Evolutionary conservation across 1,140 invertebrate species (phyloP).

Genomic region (Vanessa atalanta): DNA sequence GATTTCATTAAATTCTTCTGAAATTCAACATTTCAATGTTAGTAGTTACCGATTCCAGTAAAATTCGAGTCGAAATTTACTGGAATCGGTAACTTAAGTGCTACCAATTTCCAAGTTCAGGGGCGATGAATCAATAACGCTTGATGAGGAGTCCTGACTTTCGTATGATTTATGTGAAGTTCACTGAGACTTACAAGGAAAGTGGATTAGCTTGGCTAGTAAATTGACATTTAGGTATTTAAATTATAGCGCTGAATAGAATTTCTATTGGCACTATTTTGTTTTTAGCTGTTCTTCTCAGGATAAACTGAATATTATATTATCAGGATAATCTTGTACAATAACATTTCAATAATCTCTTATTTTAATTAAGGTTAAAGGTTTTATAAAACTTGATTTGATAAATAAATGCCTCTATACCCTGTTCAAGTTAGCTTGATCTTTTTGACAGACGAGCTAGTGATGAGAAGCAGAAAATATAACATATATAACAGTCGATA

Average conservation of each 20-base stretch:
- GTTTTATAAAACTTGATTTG: too few species aligned
- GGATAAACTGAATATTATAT: neutral
- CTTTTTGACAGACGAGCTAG: too few species aligned
- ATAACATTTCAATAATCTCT: neutral
- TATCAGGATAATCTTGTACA: too few species aligned
- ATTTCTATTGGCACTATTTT: neutral
- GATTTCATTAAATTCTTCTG: too few species aligned
- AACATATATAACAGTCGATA: too few species aligned
- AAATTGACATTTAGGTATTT: slow-evolving; percentile 8
- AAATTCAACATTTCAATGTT: too few species aligned
- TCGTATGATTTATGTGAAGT: slow-evolving; percentile 44
- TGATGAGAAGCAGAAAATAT: too few species aligned
- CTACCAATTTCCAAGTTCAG: slow-evolving; percentile 31
- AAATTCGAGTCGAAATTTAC: neutral
- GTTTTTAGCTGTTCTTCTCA: too few species aligned
- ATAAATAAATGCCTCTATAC: too few species aligned
- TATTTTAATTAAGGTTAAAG: neutral
- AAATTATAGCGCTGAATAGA: neutral
- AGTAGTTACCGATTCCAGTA: too few species aligned
- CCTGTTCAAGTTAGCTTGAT: too few species aligned
- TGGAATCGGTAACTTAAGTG: neutral
- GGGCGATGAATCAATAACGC: slow-evolving; percentile 45
- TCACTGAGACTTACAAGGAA: slow-evolving; percentile 41
- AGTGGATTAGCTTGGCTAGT: slow-evolving; percentile 38
- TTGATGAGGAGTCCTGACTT: slow-evolving; percentile 36